These are phyloP conservation scores for Florisuga fusca DNA, from an alignment of 2,797 vertebrate species.

Conservation along the genomic window DNA sequence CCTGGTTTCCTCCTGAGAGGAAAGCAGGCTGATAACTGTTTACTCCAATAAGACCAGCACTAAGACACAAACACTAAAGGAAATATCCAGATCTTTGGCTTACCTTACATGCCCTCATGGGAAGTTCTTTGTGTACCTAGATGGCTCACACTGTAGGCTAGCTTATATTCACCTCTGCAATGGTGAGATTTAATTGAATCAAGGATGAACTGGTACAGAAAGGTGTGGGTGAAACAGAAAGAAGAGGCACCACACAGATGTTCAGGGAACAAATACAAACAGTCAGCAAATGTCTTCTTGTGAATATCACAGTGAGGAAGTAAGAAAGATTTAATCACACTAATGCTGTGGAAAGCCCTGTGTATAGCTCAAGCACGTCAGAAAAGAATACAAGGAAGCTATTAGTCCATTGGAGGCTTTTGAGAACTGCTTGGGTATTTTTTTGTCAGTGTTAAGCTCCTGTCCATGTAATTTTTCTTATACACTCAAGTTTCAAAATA, in stretches of 20 bases:
- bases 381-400: background rate
- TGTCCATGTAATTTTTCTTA: background rate
- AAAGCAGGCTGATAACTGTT: background rate
- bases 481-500: background rate
- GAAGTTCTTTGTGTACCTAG: background rate
- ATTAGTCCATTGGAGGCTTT: background rate
- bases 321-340: background rate
- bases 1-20: background rate
- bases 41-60: background rate
- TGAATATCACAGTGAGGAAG: background rate
- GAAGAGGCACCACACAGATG: background rate
- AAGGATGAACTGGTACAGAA: background rate
- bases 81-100: accelerated
- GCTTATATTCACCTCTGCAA: background rate
- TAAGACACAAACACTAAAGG: background rate
- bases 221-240: background rate
- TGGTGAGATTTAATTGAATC: background rate
- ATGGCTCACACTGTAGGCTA: background rate
- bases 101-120: background rate
- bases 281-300: background rate
- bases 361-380: background rate
- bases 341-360: background rate
- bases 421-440: background rate
- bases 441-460: background rate
- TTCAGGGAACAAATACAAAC: background rate